phyloP scores from a whole-genome alignment of 2,888 invertebrate species.

The Aphidoletes aphidimyza region DNA sequence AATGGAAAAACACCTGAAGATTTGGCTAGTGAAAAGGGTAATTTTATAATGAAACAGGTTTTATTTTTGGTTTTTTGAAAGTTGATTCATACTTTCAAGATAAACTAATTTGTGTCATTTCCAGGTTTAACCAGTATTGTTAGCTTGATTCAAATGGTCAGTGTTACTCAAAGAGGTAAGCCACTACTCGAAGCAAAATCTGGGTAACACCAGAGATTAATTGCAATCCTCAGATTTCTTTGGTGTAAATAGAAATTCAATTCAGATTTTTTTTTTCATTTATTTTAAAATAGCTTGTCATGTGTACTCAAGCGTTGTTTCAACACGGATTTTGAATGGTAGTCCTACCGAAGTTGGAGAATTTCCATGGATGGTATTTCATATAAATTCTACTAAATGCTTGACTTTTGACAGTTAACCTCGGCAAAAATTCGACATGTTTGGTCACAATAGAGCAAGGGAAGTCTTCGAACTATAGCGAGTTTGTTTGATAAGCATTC shows the following conservation, averaged over 20 bases:
- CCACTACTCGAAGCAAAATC: too few species aligned
- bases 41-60: too few species aligned
- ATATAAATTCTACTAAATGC: too few species aligned
- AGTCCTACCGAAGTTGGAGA: background rate
- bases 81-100: background rate
- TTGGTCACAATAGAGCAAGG: too few species aligned
- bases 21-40: background rate
- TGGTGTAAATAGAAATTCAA: too few species aligned
- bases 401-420: background rate
- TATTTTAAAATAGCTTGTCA: background rate
- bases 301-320: background rate
- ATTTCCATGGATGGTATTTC: conserved; percentile 55
- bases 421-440: too few species aligned
- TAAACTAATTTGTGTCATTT: background rate
- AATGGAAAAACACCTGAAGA: background rate
- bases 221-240: too few species aligned
- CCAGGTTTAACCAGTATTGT: background rate
- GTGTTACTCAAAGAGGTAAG: too few species aligned
- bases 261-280: background rate
- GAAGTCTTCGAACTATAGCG: too few species aligned
- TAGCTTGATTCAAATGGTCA: too few species aligned
- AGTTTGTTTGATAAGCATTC: too few species aligned
- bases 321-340: conserved; percentile 27
- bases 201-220: too few species aligned
- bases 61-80: background rate